These are phyloP conservation scores for Alcis repandata DNA, from an alignment of 2,888 invertebrate species.

Conservation along the genomic window DNA sequence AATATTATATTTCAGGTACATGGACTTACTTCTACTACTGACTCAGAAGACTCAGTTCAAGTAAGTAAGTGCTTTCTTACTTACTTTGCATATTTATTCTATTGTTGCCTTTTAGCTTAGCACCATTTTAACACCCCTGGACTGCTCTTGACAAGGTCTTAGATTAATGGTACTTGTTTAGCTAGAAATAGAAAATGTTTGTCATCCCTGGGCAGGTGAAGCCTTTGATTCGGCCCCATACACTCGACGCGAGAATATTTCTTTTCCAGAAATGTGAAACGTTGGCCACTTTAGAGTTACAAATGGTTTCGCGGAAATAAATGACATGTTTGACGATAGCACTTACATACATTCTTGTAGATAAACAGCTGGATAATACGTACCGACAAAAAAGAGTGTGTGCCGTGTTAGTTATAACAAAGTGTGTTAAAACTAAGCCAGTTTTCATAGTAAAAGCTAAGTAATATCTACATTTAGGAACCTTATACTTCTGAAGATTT, in stretches of 20 bases:
- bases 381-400: too few species aligned
- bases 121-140: constrained; percentile 55
- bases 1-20: too few species aligned
- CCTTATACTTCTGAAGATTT: too few species aligned
- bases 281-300: constrained; percentile 5
- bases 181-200: constrained; percentile 66
- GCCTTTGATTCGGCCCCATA: constrained; percentile 56
- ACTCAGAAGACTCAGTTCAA: too few species aligned
- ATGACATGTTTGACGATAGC: background rate
- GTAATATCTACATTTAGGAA: too few species aligned
- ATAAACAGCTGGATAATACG: too few species aligned
- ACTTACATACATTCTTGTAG: too few species aligned
- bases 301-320: background rate
- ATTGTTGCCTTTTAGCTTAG: constrained; percentile 26
- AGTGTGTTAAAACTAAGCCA: too few species aligned
- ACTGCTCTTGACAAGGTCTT: constrained; percentile 58
- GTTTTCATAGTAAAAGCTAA: too few species aligned
- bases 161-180: constrained; percentile 72
- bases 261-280: constrained; percentile 14
- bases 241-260: constrained; percentile 35
- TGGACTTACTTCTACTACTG: too few species aligned
- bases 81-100: background rate
- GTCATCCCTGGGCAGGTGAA: constrained; percentile 68
- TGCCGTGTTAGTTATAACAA: too few species aligned
- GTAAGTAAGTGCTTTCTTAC: background rate